Evolutionary conservation across 2,888 invertebrate genomes (phyloP).

Genomic region (Sisyra terminalis): DNA sequence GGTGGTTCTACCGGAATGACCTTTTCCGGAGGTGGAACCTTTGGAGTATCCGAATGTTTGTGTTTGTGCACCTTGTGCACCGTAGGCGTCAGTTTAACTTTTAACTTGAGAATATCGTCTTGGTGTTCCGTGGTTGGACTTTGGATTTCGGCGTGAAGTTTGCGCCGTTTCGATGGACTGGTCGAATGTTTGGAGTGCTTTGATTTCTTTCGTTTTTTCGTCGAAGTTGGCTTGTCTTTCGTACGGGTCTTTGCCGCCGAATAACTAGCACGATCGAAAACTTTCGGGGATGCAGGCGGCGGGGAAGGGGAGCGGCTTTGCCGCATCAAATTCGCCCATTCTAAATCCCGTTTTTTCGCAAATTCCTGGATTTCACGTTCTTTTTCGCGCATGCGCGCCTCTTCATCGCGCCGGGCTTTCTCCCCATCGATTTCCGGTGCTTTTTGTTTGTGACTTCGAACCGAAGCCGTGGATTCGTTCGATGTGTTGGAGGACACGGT

Average conservation of each 20-base stretch:
- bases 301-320: background rate
- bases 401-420: constrained; percentile 23
- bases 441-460: background rate
- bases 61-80: constrained; percentile 26
- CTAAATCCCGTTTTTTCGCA: constrained; percentile 25
- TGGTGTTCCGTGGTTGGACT: constrained; percentile 18
- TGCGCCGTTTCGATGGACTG: constrained; percentile 28
- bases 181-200: constrained; percentile 35
- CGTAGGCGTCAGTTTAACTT: constrained; percentile 31
- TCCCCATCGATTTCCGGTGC: background rate
- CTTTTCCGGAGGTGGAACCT: constrained; percentile 5
- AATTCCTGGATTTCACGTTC: constrained; percentile 25
- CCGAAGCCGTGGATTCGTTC: background rate
- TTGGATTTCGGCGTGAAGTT: constrained; percentile 36
- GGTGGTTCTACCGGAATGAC: constrained; percentile 7
- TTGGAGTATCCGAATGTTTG: constrained; percentile 17
- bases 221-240: constrained; percentile 14
- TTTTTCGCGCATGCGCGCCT: constrained; percentile 24
- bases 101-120: constrained; percentile 33
- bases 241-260: background rate
- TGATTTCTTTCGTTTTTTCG: constrained; percentile 36
- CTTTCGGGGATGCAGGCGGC: background rate
- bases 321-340: constrained; percentile 20
- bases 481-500: constrained; percentile 6
- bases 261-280: background rate